Evolutionary conservation across 2,888 invertebrate genomes (phyloP).

Genomic region (Isoperla grammatica): DNA sequence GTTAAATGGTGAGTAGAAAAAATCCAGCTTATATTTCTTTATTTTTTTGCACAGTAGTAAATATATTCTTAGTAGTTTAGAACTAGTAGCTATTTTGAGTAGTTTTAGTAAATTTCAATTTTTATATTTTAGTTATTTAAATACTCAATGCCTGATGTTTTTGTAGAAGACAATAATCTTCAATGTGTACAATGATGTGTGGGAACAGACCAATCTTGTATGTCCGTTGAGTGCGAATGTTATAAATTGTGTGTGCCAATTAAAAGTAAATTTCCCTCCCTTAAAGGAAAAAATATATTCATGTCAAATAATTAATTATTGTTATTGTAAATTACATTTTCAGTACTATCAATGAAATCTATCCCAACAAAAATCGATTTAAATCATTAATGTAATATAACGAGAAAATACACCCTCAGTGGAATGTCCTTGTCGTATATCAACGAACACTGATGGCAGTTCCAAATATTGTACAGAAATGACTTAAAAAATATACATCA

Average conservation of each 20-base stretch:
- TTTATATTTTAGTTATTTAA: background rate
- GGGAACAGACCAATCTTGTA: conserved; percentile 1
- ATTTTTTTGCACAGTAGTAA: conserved; percentile 8
- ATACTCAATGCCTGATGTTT: conserved; percentile 12
- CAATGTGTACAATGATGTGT: background rate
- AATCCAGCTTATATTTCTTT: background rate
- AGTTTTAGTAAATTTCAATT: background rate
- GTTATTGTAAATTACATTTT: conserved; percentile 2
- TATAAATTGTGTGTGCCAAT: conserved; percentile 16
- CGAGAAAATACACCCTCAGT: background rate
- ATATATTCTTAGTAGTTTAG: conserved; percentile 10
- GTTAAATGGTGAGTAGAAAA: conserved; percentile 31
- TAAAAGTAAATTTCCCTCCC: conserved; percentile 13
- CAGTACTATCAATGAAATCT: conserved; percentile 2
- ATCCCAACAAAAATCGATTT: conserved; percentile 7
- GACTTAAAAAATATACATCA: conserved; percentile 11
- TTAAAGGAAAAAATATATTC: background rate
- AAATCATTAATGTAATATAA: conserved; percentile 13
- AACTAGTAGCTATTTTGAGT: conserved; percentile 15
- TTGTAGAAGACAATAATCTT: conserved; percentile 19
- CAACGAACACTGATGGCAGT: background rate
- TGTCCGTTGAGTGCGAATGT: conserved; percentile 14
- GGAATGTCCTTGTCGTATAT: conserved; percentile 6
- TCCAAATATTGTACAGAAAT: conserved; percentile 7
- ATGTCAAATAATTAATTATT: conserved; percentile 3